A percentile compares a stretch with the other conserved stretches of the same genome.
Conservation (phyloP, 2,797 vertebrate species). For the Ptychadena robeensis region DNA sequence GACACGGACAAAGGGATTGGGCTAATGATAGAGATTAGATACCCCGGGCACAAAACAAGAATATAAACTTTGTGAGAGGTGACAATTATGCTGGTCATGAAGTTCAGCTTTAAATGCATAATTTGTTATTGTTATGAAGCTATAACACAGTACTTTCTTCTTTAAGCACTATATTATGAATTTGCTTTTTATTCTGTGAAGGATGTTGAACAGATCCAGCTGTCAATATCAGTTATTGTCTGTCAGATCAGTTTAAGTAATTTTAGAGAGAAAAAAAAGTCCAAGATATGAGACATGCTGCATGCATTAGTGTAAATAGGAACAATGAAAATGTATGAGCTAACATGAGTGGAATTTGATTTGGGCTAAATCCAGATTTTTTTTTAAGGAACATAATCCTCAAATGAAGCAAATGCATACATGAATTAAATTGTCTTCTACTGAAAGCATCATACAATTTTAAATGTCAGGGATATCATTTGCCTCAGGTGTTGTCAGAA, state of each 20-base stretch:
- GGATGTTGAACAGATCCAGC: slow-evolving; percentile 14
- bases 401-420: neutral
- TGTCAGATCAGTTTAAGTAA: slow-evolving; percentile 23
- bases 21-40: too few relatives aligned
- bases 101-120: slow-evolving; percentile 1
- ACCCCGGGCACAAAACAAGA: too few relatives aligned
- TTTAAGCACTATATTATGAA: neutral
- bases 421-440: neutral
- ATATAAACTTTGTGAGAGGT: too few relatives aligned
- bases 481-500: too few relatives aligned
- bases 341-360: neutral
- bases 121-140: slow-evolving; percentile 9
- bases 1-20: too few relatives aligned
- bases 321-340: slow-evolving; percentile 2
- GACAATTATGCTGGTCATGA: too few relatives aligned
- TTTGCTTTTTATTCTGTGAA: neutral
- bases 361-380: neutral
- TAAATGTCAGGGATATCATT: neutral
- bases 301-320: slow-evolving; percentile 17
- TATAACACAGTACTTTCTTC: neutral
- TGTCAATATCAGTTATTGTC: slow-evolving; percentile 34
- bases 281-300: neutral
- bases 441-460: neutral
- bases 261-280: slow-evolving; percentile 11
- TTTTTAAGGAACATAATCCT: neutral